Percentiles rank a stretch among this genome's conserved stretches.
Evolutionary conservation across 2,113 vertebrate genomes (phyloP).

Genomic region (Oostethus manadensis): DNA sequence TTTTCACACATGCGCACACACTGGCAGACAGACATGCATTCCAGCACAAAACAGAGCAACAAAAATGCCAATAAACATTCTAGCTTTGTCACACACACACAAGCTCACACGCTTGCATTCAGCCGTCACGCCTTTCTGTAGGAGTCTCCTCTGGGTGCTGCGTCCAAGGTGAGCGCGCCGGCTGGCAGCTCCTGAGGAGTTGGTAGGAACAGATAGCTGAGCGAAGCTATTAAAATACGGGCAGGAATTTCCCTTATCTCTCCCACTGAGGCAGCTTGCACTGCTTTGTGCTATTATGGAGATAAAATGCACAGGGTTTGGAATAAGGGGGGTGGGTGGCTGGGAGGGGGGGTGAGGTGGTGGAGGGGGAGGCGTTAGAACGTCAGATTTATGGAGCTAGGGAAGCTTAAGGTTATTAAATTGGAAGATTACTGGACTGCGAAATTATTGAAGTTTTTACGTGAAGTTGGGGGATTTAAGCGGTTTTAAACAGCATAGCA

Average conservation of each 20-base stretch:
- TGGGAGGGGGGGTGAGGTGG: slow-evolving; percentile 30
- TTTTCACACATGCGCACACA: slow-evolving; percentile 7
- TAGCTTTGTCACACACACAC: neutral
- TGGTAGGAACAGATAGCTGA: slow-evolving; percentile 79
- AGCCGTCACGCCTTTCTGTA: slow-evolving; percentile 62
- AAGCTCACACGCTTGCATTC: slow-evolving; percentile 19
- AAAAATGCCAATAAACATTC: slow-evolving; percentile 1
- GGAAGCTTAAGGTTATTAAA: slow-evolving; percentile 83
- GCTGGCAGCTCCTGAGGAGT: slow-evolving; percentile 75
- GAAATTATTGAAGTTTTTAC: slow-evolving; percentile 79
- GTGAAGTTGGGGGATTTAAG: slow-evolving; percentile 78
- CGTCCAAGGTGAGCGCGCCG: slow-evolving; percentile 78
- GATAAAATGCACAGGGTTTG: slow-evolving; percentile 78
- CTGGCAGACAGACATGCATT: slow-evolving; percentile 8
- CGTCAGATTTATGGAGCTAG: slow-evolving; percentile 76
- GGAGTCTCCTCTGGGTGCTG: slow-evolving; percentile 75
- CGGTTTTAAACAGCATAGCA: slow-evolving; percentile 69
- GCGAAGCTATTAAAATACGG: slow-evolving; percentile 86
- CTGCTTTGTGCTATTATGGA: slow-evolving; percentile 80
- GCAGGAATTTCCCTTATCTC: slow-evolving; percentile 72
- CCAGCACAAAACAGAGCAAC: neutral
- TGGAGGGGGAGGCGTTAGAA: slow-evolving; percentile 64
- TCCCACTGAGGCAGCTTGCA: slow-evolving; percentile 69
- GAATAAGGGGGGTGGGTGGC: slow-evolving; percentile 60
- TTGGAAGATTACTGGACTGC: slow-evolving; percentile 81